These are phyloP conservation scores for Trissolcus basalis DNA, from an alignment of 1,140 invertebrate species.

Conservation along the genomic window DNA sequence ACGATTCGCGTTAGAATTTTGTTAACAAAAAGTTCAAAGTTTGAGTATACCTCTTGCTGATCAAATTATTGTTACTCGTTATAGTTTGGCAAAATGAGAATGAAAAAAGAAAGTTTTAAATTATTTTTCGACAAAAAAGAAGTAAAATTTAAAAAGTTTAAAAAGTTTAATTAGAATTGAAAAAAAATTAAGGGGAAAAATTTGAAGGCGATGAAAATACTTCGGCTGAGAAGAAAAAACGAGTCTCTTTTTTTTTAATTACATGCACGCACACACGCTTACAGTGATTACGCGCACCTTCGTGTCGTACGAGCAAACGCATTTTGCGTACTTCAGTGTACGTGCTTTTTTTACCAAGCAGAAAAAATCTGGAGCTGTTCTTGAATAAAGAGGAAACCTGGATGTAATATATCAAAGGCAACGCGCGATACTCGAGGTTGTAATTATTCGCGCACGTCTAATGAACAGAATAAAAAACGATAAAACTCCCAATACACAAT, in stretches of 20 bases:
- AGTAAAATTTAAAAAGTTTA: not conserved
- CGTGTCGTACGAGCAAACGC: no score
- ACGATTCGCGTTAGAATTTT: no score
- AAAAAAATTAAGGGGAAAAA: not conserved
- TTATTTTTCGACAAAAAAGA: not conserved
- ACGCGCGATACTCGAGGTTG: not conserved
- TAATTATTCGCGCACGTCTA: slow-evolving; percentile 6
- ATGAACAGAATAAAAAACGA: not conserved
- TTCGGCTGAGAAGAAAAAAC: slow-evolving; percentile 18
- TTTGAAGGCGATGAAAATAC: slow-evolving; percentile 4
- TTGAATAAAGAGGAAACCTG: slow-evolving; percentile 47
- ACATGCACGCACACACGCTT: slow-evolving; percentile 43
- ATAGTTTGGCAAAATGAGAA: no score
- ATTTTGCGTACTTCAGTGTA: slow-evolving; percentile 24
- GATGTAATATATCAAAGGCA: slow-evolving; percentile 21
- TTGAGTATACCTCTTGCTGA: no score
- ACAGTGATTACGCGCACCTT: slow-evolving; percentile 26
- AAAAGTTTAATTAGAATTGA: not conserved
- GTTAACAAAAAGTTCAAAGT: not conserved
- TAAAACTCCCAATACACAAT: no score
- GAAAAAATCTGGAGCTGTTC: slow-evolving; percentile 26
- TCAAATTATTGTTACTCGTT: no score
- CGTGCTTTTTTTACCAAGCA: slow-evolving; percentile 30
- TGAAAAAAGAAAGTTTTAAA: no score
- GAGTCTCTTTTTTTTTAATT: slow-evolving; percentile 19